phyloP scores from a whole-genome alignment of 1,140 invertebrate genomes.

The Venustaconcha ellipsiformis region DNA sequence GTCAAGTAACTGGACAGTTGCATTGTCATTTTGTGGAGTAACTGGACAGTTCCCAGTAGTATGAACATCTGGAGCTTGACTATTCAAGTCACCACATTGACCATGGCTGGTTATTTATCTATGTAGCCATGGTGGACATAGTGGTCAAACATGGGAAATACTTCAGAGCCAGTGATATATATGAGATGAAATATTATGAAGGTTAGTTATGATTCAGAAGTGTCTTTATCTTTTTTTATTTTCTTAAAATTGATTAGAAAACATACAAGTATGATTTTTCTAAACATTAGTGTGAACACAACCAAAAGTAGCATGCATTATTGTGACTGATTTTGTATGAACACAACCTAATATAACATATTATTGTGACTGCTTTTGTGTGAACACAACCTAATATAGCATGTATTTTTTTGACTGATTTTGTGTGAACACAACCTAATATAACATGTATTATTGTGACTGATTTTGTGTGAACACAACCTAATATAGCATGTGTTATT shows the following conservation, averaged over 20 bases:
- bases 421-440: too few species aligned
- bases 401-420: too few species aligned
- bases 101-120: too few species aligned
- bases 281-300: too few species aligned
- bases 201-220: slow-evolving; percentile 1
- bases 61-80: too few species aligned
- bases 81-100: too few species aligned
- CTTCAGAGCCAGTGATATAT: slow-evolving; percentile 20
- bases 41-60: too few species aligned
- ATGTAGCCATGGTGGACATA: slow-evolving; percentile 23
- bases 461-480: slow-evolving; percentile 1
- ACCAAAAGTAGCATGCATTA: slow-evolving; percentile 4
- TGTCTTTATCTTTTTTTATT: neutral
- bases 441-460: slow-evolving; percentile 8
- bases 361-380: too few species aligned
- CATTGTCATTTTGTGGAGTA: too few species aligned
- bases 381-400: too few species aligned
- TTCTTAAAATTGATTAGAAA: slow-evolving; percentile 1
- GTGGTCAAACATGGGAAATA: slow-evolving; percentile 26
- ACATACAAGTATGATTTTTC: slow-evolving; percentile 1
- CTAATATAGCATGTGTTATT: too few species aligned
- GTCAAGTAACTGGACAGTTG: too few species aligned
- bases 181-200: slow-evolving; percentile 22
- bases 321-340: slow-evolving; percentile 3
- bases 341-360: neutral